phyloP scores from a whole-genome alignment of 2,888 invertebrate species.

The Hemicrepidius hirtus region DNA sequence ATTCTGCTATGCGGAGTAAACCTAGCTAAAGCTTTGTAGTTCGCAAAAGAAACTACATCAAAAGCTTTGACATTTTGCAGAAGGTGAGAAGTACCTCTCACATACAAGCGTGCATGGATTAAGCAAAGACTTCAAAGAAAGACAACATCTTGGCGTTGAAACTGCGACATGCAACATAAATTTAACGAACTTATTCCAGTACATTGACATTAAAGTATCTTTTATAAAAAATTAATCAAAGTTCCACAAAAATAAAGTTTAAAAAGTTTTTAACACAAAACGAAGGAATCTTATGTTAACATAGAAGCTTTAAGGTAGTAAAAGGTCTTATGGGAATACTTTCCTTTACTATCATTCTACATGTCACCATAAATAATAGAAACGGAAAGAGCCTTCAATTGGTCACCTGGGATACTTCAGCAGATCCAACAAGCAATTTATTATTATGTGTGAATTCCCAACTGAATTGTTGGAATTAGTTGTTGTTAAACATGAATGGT shows the following conservation, averaged over 20 bases:
- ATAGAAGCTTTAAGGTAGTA: too few species aligned
- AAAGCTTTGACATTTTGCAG: conserved; percentile 2
- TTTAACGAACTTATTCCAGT: too few species aligned
- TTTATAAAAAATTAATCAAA: too few species aligned
- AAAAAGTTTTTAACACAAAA: too few species aligned
- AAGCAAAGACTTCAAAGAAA: conserved; percentile 4
- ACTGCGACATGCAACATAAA: neutral
- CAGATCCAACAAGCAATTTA: conserved; percentile 13
- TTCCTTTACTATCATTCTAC: neutral
- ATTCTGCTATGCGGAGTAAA: neutral
- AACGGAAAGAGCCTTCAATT: neutral
- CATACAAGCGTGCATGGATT: neutral
- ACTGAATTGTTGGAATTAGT: neutral
- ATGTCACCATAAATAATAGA: conserved; percentile 19
- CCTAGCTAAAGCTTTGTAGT: neutral
- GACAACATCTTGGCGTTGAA: neutral
- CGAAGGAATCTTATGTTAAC: too few species aligned
- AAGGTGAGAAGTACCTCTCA: conserved; percentile 2
- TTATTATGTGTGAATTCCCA: conserved; percentile 2
- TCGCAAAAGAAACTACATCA: neutral
- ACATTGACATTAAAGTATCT: too few species aligned
- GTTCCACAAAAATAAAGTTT: too few species aligned
- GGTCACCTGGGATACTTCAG: conserved; percentile 10
- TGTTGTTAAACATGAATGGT: neutral
- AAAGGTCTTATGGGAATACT: neutral